A percentile compares a stretch with the other conserved stretches of the same genome.
phyloP scores from a whole-genome alignment of 2,888 invertebrate species.

The Ctena decussata region DNA sequence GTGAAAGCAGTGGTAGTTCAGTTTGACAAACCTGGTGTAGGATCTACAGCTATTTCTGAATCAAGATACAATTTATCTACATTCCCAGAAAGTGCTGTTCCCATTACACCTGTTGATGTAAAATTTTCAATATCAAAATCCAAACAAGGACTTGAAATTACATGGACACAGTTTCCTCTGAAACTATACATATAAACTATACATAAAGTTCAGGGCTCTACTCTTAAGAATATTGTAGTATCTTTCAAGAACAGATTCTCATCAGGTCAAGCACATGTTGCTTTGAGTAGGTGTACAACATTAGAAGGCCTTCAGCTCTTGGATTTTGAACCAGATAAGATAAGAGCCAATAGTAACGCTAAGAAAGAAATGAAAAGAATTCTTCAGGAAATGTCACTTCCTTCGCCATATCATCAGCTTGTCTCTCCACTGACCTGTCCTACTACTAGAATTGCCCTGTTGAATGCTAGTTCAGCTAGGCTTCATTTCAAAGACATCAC shows the following conservation, averaged over 20 bases:
- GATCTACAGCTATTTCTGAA: conserved; percentile 31
- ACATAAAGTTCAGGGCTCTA: conserved; percentile 26
- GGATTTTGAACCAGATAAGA: conserved; percentile 24
- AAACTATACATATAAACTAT: not conserved
- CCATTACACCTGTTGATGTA: not conserved
- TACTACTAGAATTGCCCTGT: no score
- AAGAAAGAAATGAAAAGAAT: conserved; percentile 15
- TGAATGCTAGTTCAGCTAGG: no score
- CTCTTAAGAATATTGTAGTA: conserved; percentile 44
- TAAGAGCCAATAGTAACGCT: not conserved
- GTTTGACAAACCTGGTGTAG: conserved; percentile 49
- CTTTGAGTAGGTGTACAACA: conserved; percentile 33
- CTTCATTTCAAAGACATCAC: conserved; percentile 27
- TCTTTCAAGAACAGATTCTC: conserved; percentile 54
- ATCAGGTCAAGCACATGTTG: no score
- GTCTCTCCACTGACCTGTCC: conserved; percentile 20
- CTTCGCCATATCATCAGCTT: conserved; percentile 16
- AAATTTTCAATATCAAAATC: conserved; percentile 31
- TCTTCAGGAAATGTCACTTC: not conserved
- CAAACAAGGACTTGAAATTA: conserved; percentile 21
- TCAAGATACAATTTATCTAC: conserved; percentile 26
- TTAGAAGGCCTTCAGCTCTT: no score
- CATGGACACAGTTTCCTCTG: no score
- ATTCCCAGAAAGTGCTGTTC: not conserved
- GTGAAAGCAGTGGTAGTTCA: not conserved